Evolutionary conservation across 1,140 invertebrate genomes (phyloP), one percentile per base, ranked within the genome.

Genomic region (Plutomurus gul): DNA sequence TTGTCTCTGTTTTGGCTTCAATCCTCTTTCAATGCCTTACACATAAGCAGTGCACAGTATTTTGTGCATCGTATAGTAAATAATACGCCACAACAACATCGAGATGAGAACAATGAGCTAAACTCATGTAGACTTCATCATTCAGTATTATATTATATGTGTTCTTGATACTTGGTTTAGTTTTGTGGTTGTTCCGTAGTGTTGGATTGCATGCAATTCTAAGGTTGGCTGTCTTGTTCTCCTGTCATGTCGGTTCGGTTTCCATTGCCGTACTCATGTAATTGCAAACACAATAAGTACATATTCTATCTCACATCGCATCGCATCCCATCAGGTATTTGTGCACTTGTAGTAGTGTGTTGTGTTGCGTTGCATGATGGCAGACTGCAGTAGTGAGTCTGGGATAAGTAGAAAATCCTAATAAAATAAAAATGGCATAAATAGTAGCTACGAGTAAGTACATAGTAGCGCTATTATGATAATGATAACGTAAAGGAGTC

Each of bases 361-460:
- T 16, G 16, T 33, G 13, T 25, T 25, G 25, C 47, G 8, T 11
- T 13, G 11, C 39, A 43, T 43, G 39, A 13, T n/a, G 11, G 7
- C 10, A 1, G n/a, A n/a, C n/a, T 65, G 25, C 36, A 65, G 27
- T 65, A 30, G 25, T 60, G 25, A 30, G 51, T 25, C 22, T 3
- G 11, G 56, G 25, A 65, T 36, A 65, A 7, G 56, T 65, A 65
- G 56, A 65, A 65, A 51, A 33, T 65, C 7, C 56, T 36, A 65
- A 65, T 65, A 33, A n/a, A 65, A 65, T 65, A 65, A 65, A 65
- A 65, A 65, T 65, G 56, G 56, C 56, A 65, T 65, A 65, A 65
- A 65, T 65, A 65, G 56, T 65, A 65, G 27, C 13, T 36, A n/a
- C n/a, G n/a, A n/a, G n/a, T n/a, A n/a, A 36, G 56, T 65, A 65